Evolutionary conservation across 2,113 vertebrate genomes (phyloP).

Genomic region (Rhynchomys soricoides): DNA sequence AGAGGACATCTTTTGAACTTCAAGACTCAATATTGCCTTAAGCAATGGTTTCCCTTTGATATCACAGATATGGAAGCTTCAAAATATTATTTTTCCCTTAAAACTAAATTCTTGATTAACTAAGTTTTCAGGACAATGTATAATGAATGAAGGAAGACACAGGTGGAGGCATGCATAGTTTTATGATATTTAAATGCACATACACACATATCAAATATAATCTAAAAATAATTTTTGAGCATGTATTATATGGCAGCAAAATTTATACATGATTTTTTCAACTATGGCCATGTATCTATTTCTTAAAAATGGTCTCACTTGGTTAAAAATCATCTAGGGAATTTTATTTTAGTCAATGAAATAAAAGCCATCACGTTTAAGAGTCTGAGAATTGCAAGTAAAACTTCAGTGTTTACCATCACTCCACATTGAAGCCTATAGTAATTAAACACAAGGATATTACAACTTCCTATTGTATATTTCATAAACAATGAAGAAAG

Average conservation of each 20-base stretch:
- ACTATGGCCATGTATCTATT: too few species aligned
- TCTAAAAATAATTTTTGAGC: background rate
- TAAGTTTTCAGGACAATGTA: background rate
- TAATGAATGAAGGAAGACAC: background rate
- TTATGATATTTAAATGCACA: slow-evolving; percentile 1
- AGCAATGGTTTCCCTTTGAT: slow-evolving; percentile 57
- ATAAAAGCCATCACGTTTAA: background rate
- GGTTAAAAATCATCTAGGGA: background rate
- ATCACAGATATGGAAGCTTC: background rate
- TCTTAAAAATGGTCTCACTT: too few species aligned
- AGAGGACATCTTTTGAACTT: slow-evolving; percentile 47
- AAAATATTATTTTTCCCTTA: slow-evolving; percentile 8
- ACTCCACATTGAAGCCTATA: background rate
- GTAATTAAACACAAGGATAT: background rate
- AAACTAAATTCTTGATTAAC: background rate
- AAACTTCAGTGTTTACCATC: background rate
- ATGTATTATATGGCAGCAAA: background rate
- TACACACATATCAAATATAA: background rate
- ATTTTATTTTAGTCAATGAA: background rate
- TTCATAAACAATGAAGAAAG: background rate
- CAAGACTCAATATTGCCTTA: background rate
- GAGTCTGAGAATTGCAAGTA: background rate
- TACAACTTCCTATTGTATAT: background rate
- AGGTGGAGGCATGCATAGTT: background rate
- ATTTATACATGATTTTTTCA: background rate